phyloP scores from a whole-genome alignment of 2,797 vertebrate species.

The Antennarius maculatus region DNA sequence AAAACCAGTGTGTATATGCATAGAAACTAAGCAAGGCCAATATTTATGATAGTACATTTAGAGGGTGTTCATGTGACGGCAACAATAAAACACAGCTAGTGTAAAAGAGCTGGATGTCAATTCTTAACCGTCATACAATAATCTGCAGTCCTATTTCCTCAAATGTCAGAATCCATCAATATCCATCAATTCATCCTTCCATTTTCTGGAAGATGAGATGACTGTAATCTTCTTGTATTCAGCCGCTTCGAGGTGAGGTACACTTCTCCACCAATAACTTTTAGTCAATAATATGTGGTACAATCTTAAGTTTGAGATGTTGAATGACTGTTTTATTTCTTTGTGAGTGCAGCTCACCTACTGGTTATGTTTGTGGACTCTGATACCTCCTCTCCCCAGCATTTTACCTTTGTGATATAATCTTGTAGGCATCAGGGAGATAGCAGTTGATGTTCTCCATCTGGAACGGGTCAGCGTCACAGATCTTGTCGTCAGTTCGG shows the following conservation, averaged over 20 bases:
- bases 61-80: constrained; percentile 64
- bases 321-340: constrained; percentile 49
- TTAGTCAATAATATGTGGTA: constrained; percentile 29
- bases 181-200: background rate
- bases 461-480: constrained; percentile 98
- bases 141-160: constrained; percentile 52
- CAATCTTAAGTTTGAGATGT: constrained; percentile 48
- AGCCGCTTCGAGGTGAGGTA: no score
- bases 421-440: constrained; percentile 99
- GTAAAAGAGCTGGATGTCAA: constrained; percentile 64
- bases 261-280: constrained; percentile 13
- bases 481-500: constrained; percentile 98
- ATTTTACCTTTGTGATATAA: constrained; percentile 97
- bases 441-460: constrained; percentile 99
- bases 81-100: constrained; percentile 56
- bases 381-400: constrained; percentile 35
- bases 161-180: constrained; percentile 60
- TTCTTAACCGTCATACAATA: constrained; percentile 67
- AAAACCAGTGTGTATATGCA: constrained; percentile 68
- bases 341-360: constrained; percentile 43
- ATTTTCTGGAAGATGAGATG: no score
- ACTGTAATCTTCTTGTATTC: no score
- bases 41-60: constrained; percentile 65
- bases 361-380: constrained; percentile 67
- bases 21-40: constrained; percentile 73